phyloP scores from a whole-genome alignment of 2,797 vertebrate species.

The Halcyon leucocephala region DNA sequence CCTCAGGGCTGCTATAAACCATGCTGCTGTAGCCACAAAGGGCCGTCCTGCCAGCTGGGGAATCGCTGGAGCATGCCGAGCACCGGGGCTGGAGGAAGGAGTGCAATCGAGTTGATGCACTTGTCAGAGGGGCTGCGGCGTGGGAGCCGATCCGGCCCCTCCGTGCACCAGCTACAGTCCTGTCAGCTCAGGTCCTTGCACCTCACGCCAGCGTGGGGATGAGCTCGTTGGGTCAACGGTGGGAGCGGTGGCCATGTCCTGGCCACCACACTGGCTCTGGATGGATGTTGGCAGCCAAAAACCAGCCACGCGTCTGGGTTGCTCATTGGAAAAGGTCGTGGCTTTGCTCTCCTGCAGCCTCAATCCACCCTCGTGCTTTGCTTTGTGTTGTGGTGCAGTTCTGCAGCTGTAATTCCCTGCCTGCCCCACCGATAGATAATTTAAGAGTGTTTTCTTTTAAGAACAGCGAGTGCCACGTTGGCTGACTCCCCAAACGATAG shows the following conservation, averaged over 20 bases:
- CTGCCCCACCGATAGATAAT: neutral
- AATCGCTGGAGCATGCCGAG: neutral
- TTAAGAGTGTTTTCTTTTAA: slow-evolving; percentile 9
- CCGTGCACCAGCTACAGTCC: neutral
- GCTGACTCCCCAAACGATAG: slow-evolving; percentile 34
- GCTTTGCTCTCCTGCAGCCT: neutral
- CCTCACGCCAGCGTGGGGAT: rapidly evolving
- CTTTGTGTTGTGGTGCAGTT: neutral
- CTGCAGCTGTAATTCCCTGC: neutral
- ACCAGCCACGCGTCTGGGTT: neutral
- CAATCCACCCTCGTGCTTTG: neutral
- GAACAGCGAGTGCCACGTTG: neutral
- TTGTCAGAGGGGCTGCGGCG: neutral
- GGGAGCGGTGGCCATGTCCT: rapidly evolving
- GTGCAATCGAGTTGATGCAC: neutral
- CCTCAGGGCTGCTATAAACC: slow-evolving; percentile 52
- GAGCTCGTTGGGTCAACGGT: rapidly evolving
- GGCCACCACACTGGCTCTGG: rapidly evolving
- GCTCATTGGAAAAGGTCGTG: neutral
- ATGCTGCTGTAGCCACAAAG: slow-evolving; percentile 27
- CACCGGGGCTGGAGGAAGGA: neutral
- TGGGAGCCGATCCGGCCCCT: neutral
- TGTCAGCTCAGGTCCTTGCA: rapidly evolving
- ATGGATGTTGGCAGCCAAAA: rapidly evolving
- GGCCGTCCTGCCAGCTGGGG: slow-evolving; percentile 28